Base-by-base conservation (phyloP, 2,797 vertebrate genomes). In the Labroides dimidiatus region DNA sequence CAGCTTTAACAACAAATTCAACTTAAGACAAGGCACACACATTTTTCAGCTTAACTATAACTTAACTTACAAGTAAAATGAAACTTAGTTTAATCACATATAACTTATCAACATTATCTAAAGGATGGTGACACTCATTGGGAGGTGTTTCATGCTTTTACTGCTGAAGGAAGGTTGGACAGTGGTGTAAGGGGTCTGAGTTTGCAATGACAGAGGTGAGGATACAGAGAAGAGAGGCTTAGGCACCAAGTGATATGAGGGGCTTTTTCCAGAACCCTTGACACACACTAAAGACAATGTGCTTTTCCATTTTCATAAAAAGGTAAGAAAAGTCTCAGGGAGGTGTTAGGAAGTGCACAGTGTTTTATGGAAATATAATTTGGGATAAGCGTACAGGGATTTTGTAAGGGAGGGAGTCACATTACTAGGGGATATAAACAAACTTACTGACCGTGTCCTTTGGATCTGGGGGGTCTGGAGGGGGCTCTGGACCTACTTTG, bases 361-460 rank as follows among this genome's bases (percentile, higher is more conserved):
- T 60, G 50, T 69, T 60, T 76, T 9, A 36, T 30, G 24, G 55
- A 27, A 20, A 56, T 49, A 64, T 30, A 36, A 24, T 53, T 66
- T 36, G 44, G 69, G 75, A 36, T 45, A 63, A 36, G 6, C 69
- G 30, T 69, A 73, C 19, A 59, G 53, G 69, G 39, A 2, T 42
- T 81, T 67, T 71, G 69, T 81, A 78, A 74, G 65, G 36, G 69
- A 30, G 70, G 69, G 72, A 42, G 54, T 78, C 61, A 86, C 49
- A 74, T 73, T 19, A 74, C 23, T 64, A 27, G 33, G 27, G 61
- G 71, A 45, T 73, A 68, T 60, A 72, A 36, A 66, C 17, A 82
- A 47, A 82, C 68, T 81, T 84, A 92, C 89, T 91, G 88, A 91
- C 90, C 88, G 77, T 92, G 59, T 92, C 84, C 87, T 84, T 82